These are phyloP conservation scores for Nerophis lumbriciformis DNA, from an alignment of 2,113 vertebrate genomes.

Conservation along the genomic window DNA sequence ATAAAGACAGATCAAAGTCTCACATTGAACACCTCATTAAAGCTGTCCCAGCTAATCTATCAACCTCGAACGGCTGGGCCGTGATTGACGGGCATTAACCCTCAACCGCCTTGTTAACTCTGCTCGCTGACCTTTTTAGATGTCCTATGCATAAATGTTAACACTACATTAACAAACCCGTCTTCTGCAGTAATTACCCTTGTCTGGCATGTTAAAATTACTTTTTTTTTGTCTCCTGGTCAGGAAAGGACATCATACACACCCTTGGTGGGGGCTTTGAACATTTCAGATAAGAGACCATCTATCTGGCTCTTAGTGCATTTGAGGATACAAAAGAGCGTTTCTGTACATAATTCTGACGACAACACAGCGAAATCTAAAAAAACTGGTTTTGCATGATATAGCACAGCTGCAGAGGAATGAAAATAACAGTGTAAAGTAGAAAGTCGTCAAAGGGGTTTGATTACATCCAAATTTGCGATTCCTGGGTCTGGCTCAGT, in stretches of 20 bases:
- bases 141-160: conserved; percentile 36
- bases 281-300: conserved; percentile 38
- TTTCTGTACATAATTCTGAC: conserved; percentile 50
- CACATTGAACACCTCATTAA: conserved; percentile 55
- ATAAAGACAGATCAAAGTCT: conserved; percentile 18
- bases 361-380: conserved; percentile 42
- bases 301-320: conserved; percentile 53
- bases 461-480: conserved; percentile 63
- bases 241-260: conserved; percentile 32
- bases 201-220: conserved; percentile 22
- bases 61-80: conserved; percentile 1
- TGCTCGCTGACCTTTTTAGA: conserved; percentile 37
- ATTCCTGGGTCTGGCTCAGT: conserved; percentile 65
- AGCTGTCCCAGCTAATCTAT: conserved; percentile 48
- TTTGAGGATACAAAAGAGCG: conserved; percentile 26
- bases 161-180: conserved; percentile 19
- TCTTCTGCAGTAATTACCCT: conserved; percentile 9
- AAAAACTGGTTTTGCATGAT: conserved; percentile 48
- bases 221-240: conserved; percentile 28
- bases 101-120: not conserved
- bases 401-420: conserved; percentile 53
- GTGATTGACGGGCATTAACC: conserved; percentile 35
- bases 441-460: conserved; percentile 46
- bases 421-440: not conserved
- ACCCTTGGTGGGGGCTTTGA: conserved; percentile 16